A percentile compares a stretch with the other conserved stretches of the same genome.
These are phyloP conservation scores for Tragelaphus eurycerus DNA, from an alignment of 2,797 vertebrate species.

Conservation along the genomic window DNA sequence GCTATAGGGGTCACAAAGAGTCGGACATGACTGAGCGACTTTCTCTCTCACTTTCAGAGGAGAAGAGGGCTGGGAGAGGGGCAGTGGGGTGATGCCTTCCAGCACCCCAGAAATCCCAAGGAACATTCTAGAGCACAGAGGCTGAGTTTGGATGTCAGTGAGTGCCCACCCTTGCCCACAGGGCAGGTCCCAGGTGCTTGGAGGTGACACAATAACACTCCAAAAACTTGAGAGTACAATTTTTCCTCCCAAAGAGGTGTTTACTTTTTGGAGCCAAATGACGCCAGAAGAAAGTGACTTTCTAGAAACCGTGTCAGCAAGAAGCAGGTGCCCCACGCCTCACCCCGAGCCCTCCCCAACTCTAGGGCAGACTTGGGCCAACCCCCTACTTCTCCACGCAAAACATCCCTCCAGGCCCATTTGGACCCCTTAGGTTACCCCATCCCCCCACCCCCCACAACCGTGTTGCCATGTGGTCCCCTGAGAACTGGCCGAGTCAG, in stretches of 20 bases:
- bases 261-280: not conserved
- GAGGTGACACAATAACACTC: not conserved
- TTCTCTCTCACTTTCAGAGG: not conserved
- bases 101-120: not conserved
- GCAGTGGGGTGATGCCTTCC: not conserved
- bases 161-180: not conserved
- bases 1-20: not conserved
- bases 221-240: not conserved
- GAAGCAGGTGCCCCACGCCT: not conserved
- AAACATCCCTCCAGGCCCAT: not conserved
- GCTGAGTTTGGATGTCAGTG: fast-evolving
- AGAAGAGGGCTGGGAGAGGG: not conserved
- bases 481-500: not conserved
- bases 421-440: not conserved
- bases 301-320: not conserved
- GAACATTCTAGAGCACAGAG: not conserved
- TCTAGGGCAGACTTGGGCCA: not conserved
- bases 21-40: not conserved
- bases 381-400: not conserved
- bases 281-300: not conserved
- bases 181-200: not conserved
- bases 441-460: fast-evolving
- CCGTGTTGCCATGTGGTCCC: fast-evolving
- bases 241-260: not conserved
- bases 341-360: too few species aligned